A percentile compares a stretch with the other conserved stretches of the same genome.
Conservation (phyloP, 2,888 invertebrate species). For the Perizoma flavofasciatum region DNA sequence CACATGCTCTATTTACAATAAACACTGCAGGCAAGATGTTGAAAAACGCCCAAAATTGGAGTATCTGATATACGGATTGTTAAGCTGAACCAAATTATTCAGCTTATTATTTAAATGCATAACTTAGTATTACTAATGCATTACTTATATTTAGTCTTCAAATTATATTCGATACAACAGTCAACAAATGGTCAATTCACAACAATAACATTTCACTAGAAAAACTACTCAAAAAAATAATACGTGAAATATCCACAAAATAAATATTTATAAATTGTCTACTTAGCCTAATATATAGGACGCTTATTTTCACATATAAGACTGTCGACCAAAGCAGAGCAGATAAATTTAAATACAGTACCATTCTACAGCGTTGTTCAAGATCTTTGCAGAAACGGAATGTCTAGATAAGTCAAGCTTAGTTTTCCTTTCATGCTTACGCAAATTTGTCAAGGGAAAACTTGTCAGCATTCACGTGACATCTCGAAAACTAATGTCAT, state of each 20-base stretch:
- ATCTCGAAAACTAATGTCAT: too few species aligned
- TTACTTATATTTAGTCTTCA: too few species aligned
- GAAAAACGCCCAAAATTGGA: not conserved
- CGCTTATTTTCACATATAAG: not conserved
- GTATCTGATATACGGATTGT: too few species aligned
- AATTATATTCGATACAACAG: not conserved
- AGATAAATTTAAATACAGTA: too few species aligned
- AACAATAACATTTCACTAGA: conserved; percentile 23
- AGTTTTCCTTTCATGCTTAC: too few species aligned
- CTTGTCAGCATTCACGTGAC: too few species aligned
- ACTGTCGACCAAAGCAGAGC: too few species aligned
- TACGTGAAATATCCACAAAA: conserved; percentile 16
- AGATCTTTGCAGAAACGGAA: too few species aligned
- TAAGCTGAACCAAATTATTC: not conserved
- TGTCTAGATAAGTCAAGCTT: too few species aligned
- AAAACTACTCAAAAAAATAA: conserved; percentile 23
- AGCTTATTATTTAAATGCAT: not conserved
- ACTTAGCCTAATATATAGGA: conserved; percentile 23
- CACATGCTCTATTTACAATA: conserved; percentile 7
- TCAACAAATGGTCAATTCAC: not conserved
- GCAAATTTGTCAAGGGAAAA: too few species aligned
- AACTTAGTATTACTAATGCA: not conserved
- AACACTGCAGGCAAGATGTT: not conserved
- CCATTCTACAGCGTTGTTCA: too few species aligned
- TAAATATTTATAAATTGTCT: conserved; percentile 33